Base-by-base conservation (phyloP, 1,140 invertebrate genomes). In the Pissodes strobi region DNA sequence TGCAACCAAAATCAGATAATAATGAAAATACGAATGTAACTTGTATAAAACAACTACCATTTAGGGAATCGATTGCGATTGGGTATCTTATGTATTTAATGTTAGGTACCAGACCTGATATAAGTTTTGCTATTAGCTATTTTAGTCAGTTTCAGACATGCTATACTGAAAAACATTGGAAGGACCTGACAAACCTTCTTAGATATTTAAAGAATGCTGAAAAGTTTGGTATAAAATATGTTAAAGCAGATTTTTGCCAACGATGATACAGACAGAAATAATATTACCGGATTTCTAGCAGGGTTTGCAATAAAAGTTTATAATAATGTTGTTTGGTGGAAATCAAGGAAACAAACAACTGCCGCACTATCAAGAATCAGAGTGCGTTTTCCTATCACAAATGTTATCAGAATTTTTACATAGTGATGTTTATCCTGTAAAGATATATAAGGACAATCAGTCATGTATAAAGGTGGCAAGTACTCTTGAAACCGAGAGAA, bases 11-110 rank as follows among this genome's bases (percentile, higher is more conserved):
- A n/a, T n/a, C n/a, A n/a, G n/a, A n/a, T n/a, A n/a, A n/a, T n/a
- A n/a, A n/a, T n/a, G n/a, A n/a, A n/a, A n/a, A n/a, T n/a, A n/a
- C n/a, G n/a, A n/a, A n/a, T n/a, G n/a, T n/a, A n/a, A n/a, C n/a
- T n/a, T n/a, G n/a, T n/a, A n/a, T n/a, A n/a, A n/a, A n/a, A n/a
- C n/a, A n/a, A n/a, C n/a, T n/a, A n/a, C n/a, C n/a, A n/a, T n/a
- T n/a, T n/a, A n/a, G n/a, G n/a, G n/a, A n/a, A n/a, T n/a, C n/a
- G n/a, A n/a, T n/a, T n/a, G n/a, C n/a, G n/a, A n/a, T n/a, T n/a
- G n/a, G n/a, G n/a, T n/a, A n/a, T n/a, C n/a, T n/a, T 27, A 72
- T 81, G 64, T 80, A 80, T 66, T 46, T 79, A 8, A 66, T 77
- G 15, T 66, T 75, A 25, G 61, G 69, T 5, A 77, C 77, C 4